Percentiles rank a stretch among this genome's conserved stretches.
These are phyloP conservation scores for Platichthys stellatus DNA, from an alignment of 2,113 vertebrate genomes.

Conservation along the genomic window DNA sequence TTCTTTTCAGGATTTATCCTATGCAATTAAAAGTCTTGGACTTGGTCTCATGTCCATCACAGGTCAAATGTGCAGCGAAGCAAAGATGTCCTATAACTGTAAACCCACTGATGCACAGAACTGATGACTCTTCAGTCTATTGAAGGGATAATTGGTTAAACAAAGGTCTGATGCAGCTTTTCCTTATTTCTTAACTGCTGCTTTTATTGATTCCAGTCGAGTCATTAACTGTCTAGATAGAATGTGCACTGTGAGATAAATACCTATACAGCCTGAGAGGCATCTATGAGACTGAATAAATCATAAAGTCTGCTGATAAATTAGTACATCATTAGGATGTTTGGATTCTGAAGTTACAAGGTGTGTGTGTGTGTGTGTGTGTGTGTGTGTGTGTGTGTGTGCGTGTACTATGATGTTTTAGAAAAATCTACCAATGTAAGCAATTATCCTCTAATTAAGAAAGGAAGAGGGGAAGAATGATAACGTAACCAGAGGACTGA, in stretches of 20 bases:
- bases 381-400: not conserved
- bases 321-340: constrained; percentile 7
- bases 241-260: constrained; percentile 24
- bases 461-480: too few species aligned
- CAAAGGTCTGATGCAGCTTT: constrained; percentile 60
- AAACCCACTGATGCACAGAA: constrained; percentile 15
- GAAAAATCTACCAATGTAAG: too few species aligned
- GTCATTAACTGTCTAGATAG: constrained; percentile 21
- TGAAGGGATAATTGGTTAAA: constrained; percentile 29
- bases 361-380: not conserved
- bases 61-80: constrained; percentile 33
- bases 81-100: constrained; percentile 5
- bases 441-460: too few species aligned
- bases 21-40: not conserved
- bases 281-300: not conserved
- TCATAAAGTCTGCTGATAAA: not conserved
- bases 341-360: constrained; percentile 3
- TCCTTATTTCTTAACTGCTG: constrained; percentile 5
- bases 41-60: constrained; percentile 1
- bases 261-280: not conserved
- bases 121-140: constrained; percentile 40
- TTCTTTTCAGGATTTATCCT: not conserved
- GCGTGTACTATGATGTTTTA: not conserved
- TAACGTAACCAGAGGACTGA: too few species aligned
- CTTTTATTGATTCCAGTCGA: constrained; percentile 46